Evolutionary conservation across 2,888 invertebrate genomes (phyloP), one percentile per base, ranked within the genome.

Genomic region (Drosophila lacicola): DNA sequence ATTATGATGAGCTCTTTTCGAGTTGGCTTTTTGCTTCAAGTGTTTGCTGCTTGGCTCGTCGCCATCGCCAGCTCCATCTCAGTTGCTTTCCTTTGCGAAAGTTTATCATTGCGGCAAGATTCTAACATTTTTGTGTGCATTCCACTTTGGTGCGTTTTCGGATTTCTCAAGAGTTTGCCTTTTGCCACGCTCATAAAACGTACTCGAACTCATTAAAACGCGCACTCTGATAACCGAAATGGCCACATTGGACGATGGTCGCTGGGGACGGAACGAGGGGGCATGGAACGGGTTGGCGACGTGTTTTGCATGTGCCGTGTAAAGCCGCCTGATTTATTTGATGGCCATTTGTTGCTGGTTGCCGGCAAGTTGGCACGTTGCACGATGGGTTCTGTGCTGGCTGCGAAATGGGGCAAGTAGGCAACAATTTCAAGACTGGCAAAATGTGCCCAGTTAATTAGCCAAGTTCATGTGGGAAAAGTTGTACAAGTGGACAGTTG

Each of bases 91-190:
- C 64, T 62, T 55, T 55, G 85, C 83, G 87, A 84, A 84, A 84
- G 83, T 88, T 85, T 85, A 85, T 85, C 85, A 72, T 68, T 63
- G 88, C 85, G 83, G 85, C 88, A 81, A 85, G 85, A 85, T 85
- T 85, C 85, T 88, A 85, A 85, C 88, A 84, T 88, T 84, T 84
- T 85, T 85, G 88, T 85, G 85, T 84, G 84, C 88, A 87, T 84
- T 87, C 84, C 88, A 85, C 84, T 88, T 87, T 84, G 88, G 88
- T 88, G 85, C 85, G 84, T 82, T 87, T 73, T 77, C 55, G 66
- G 68, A 78, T 81, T 75, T 79, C 80, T 74, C 78, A 70, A 79
- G 81, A 82, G 70, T 78, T 75, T 76, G 70, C 78, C 75, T 69
- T 79, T 79, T 76, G 79, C 73, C 73, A 73, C 65, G 77, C 85